phyloP scores from a whole-genome alignment of 2,888 invertebrate species.

The Phymatocera aterrima region DNA sequence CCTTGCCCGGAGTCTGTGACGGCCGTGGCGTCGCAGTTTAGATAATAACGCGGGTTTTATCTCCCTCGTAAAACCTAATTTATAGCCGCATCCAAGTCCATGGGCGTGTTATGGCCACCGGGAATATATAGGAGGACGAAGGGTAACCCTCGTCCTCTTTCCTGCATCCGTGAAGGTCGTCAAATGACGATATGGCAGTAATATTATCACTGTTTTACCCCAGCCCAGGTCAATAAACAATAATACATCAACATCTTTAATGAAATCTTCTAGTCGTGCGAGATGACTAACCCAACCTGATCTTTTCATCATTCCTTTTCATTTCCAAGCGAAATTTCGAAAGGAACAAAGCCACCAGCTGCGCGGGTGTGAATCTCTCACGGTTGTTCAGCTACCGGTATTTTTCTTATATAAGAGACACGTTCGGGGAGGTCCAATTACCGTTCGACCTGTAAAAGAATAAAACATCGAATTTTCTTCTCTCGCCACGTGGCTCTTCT shows the following conservation, averaged over 20 bases:
- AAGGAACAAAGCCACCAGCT: no score
- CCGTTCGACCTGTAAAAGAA: neutral
- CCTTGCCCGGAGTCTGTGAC: slow-evolving; percentile 65
- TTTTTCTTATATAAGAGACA: neutral
- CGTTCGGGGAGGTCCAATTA: slow-evolving; percentile 21
- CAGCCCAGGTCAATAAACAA: neutral
- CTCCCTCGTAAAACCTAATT: slow-evolving; percentile 74
- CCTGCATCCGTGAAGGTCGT: slow-evolving; percentile 60
- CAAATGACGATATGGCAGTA: slow-evolving; percentile 61
- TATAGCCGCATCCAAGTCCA: slow-evolving; percentile 71
- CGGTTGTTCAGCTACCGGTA: no score
- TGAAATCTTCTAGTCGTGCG: neutral
- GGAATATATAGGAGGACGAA: slow-evolving; percentile 63
- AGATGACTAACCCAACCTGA: no score
- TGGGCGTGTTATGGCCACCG: slow-evolving; percentile 66
- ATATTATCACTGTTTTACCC: slow-evolving; percentile 60
- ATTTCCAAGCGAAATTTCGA: no score
- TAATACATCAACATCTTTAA: neutral
- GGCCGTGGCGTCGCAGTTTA: slow-evolving; percentile 73
- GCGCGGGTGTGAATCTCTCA: no score
- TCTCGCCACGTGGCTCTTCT: neutral
- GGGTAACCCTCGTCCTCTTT: slow-evolving; percentile 42
- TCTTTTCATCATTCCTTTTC: no score
- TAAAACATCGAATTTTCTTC: slow-evolving; percentile 4
- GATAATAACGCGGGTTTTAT: slow-evolving; percentile 75